These are phyloP conservation scores for Rhinoraja longicauda DNA, from an alignment of 2,797 vertebrate species.

Conservation along the genomic window DNA sequence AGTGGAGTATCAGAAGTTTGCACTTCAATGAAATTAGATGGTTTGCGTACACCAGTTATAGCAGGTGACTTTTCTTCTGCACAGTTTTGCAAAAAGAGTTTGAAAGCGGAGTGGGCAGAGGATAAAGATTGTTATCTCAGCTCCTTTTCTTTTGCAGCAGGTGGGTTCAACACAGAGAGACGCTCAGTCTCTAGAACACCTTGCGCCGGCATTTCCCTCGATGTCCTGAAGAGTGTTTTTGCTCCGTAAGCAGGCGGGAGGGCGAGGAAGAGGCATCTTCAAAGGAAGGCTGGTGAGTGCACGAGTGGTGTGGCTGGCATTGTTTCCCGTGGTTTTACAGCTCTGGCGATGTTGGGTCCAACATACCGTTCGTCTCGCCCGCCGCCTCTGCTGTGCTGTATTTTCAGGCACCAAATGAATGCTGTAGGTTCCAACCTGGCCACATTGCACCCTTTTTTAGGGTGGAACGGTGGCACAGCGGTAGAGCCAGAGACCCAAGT, in stretches of 20 bases:
- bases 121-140: slow-evolving; percentile 33
- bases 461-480: too few species aligned
- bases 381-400: neutral
- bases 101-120: slow-evolving; percentile 2
- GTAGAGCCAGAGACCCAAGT: too few species aligned
- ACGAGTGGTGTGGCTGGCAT: neutral
- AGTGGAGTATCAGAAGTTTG: neutral
- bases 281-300: slow-evolving; percentile 10
- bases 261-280: neutral
- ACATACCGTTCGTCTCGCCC: neutral
- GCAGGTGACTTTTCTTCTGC: neutral
- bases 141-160: slow-evolving; percentile 31
- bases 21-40: neutral
- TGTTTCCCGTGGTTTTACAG: neutral
- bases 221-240: neutral
- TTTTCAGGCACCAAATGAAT: too few species aligned
- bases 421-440: too few species aligned
- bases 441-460: too few species aligned
- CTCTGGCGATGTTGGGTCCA: neutral
- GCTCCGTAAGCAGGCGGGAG: neutral
- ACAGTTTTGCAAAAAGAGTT: slow-evolving; percentile 25
- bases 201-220: neutral
- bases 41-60: neutral
- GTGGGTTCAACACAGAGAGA: slow-evolving; percentile 20
- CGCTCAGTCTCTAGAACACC: neutral